A percentile compares a stretch with the other conserved stretches of the same genome.
These are phyloP conservation scores for Halictus rubicundus DNA, from an alignment of 1,140 invertebrate species.

Conservation along the genomic window DNA sequence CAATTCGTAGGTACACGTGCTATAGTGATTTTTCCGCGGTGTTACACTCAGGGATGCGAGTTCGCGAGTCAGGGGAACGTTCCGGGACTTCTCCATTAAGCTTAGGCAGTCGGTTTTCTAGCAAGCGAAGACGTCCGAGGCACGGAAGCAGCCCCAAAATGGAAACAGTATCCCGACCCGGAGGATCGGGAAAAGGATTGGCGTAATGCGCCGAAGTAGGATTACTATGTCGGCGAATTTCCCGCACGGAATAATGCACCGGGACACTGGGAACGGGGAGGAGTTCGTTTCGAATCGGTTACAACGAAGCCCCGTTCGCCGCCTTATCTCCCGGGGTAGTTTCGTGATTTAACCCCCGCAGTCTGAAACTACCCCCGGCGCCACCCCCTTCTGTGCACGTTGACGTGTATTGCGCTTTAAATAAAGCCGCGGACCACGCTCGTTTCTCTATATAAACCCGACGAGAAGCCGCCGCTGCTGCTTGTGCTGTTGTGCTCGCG, in stretches of 20 bases:
- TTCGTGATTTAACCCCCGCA: constrained; percentile 3
- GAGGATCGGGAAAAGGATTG: constrained; percentile 4
- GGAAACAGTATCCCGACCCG: not conserved
- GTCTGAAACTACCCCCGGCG: not conserved
- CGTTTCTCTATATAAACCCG: not conserved
- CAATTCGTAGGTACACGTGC: too few species aligned
- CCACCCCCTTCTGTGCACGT: not conserved
- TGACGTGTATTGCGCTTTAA: constrained; percentile 24
- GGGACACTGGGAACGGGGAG: too few species aligned
- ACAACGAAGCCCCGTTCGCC: not conserved
- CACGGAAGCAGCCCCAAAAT: too few species aligned
- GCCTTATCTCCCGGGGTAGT: too few species aligned
- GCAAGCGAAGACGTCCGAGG: not conserved
- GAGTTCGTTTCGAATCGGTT: not conserved
- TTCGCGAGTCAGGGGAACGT: too few species aligned
- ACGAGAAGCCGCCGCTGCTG: not conserved
- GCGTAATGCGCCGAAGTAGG: not conserved
- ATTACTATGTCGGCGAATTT: constrained; percentile 21
- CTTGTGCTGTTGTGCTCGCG: not conserved
- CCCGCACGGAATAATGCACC: not conserved
- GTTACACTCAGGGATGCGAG: too few species aligned
- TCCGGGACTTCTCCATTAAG: too few species aligned
- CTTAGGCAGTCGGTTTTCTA: not conserved
- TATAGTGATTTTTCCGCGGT: too few species aligned
- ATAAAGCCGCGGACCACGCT: not conserved